Conservation (phyloP, 2,797 vertebrate genomes). For the Myotis vivesi region DNA sequence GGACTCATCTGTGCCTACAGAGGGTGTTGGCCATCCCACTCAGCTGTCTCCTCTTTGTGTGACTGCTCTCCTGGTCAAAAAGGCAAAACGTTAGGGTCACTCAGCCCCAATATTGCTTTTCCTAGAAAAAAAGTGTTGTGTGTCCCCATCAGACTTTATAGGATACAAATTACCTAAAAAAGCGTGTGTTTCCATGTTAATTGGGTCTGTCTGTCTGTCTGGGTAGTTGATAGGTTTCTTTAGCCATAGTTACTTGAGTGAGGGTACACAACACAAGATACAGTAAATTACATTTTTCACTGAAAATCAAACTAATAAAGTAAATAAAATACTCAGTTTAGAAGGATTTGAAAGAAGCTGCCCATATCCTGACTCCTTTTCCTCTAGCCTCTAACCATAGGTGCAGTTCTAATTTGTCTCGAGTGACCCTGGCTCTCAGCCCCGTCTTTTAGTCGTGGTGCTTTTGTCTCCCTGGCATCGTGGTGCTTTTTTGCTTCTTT, state of each 20-base stretch:
- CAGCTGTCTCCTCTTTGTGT: neutral
- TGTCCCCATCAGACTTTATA: neutral
- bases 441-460: neutral
- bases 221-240: neutral
- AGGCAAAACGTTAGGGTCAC: neutral
- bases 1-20: accelerated
- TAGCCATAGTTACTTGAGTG: neutral
- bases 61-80: neutral
- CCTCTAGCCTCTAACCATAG: neutral
- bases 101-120: neutral
- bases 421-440: neutral
- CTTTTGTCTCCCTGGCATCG: too few species aligned
- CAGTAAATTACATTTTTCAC: neutral
- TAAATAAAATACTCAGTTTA: neutral
- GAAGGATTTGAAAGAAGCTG: neutral
- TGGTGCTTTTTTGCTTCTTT: neutral
- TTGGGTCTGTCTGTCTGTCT: neutral
- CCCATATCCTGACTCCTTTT: neutral
- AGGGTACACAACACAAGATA: neutral
- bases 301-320: neutral
- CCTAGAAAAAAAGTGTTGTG: neutral
- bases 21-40: neutral
- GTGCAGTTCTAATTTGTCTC: neutral
- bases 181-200: neutral
- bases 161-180: neutral